Percentiles rank a stretch among this genome's conserved stretches.
phyloP scores from a whole-genome alignment of 2,888 invertebrate species.

The Platycheirus albimanus region DNA sequence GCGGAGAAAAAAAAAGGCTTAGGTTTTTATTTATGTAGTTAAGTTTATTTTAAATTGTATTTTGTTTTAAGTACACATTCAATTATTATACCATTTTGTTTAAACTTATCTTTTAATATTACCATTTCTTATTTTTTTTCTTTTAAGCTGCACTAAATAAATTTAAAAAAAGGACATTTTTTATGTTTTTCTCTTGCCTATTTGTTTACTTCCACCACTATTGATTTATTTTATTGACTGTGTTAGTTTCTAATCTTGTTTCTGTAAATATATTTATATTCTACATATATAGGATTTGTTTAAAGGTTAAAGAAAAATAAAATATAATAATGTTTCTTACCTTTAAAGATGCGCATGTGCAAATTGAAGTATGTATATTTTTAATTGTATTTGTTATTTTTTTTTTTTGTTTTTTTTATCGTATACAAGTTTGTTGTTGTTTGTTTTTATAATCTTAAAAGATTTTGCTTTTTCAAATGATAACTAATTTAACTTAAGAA shows the following conservation, averaged over 20 bases:
- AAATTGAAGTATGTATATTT: conserved; percentile 34
- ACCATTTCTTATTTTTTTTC: conserved; percentile 39
- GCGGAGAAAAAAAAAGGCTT: too few relatives aligned
- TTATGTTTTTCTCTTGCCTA: conserved; percentile 40
- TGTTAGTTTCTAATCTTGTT: conserved; percentile 4
- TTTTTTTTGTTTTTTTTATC: conserved; percentile 44
- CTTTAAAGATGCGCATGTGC: conserved; percentile 29
- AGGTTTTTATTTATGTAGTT: conserved; percentile 52
- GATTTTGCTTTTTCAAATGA: conserved; percentile 45
- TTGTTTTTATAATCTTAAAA: conserved; percentile 47
- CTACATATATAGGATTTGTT: conserved; percentile 12
- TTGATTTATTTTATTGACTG: conserved; percentile 37
- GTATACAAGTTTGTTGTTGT: conserved; percentile 67
- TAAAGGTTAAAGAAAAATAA: conserved; percentile 8
- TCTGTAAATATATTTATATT: conserved; percentile 32
- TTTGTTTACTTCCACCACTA: conserved; percentile 47
- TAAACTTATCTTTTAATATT: conserved; percentile 58
- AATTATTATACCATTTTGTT: conserved; percentile 70
- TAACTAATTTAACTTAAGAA: conserved; percentile 60
- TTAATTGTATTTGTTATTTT: conserved; percentile 6
- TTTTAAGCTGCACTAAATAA: conserved; percentile 74
- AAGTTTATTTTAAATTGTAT: conserved; percentile 68
- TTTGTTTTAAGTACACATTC: conserved; percentile 68
- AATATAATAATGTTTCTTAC: conserved; percentile 17
- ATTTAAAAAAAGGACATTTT: conserved; percentile 47